phyloP scores from a whole-genome alignment of 2,797 vertebrate species.

The Cygnus olor region DNA sequence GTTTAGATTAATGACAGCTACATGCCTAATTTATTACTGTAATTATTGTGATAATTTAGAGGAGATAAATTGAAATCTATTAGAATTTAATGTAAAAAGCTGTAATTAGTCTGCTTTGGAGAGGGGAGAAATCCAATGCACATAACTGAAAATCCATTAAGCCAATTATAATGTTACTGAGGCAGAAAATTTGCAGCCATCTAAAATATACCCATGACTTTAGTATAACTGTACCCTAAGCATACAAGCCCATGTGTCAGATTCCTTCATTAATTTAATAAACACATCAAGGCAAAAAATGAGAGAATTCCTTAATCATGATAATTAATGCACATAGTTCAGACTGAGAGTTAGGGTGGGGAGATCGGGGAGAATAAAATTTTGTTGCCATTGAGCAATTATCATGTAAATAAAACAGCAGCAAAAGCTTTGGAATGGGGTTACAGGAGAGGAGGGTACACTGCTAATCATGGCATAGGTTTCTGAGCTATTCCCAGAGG shows the following conservation, averaged over 20 bases:
- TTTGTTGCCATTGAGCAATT: slow-evolving; percentile 84
- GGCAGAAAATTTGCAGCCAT: slow-evolving; percentile 61
- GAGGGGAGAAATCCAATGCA: slow-evolving; percentile 34
- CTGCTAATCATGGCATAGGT: slow-evolving; percentile 81
- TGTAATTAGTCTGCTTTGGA: slow-evolving; percentile 76
- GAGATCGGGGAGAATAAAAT: slow-evolving; percentile 72
- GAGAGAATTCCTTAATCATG: slow-evolving; percentile 83
- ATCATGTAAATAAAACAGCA: slow-evolving; percentile 86
- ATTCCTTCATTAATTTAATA: slow-evolving; percentile 89
- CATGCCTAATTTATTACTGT: slow-evolving; percentile 72
- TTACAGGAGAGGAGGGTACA: slow-evolving; percentile 35
- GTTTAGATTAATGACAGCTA: slow-evolving; percentile 58
- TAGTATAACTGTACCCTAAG: slow-evolving; percentile 52
- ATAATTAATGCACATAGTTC: slow-evolving; percentile 83
- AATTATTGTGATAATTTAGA: slow-evolving; percentile 74
- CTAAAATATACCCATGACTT: slow-evolving; percentile 67
- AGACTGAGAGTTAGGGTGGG: slow-evolving; percentile 78
- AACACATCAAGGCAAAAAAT: slow-evolving; percentile 87
- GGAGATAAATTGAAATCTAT: slow-evolving; percentile 78
- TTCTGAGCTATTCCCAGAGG: slow-evolving; percentile 85
- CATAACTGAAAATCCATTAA: slow-evolving; percentile 74
- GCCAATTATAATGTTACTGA: slow-evolving; percentile 70
- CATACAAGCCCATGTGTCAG: slow-evolving; percentile 82
- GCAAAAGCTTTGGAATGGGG: slow-evolving; percentile 72
- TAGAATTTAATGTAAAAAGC: slow-evolving; percentile 79